Evolutionary conservation across 1,140 invertebrate species (phyloP), one percentile per base, ranked within the genome.

Genomic region (Danaus plexippus): DNA sequence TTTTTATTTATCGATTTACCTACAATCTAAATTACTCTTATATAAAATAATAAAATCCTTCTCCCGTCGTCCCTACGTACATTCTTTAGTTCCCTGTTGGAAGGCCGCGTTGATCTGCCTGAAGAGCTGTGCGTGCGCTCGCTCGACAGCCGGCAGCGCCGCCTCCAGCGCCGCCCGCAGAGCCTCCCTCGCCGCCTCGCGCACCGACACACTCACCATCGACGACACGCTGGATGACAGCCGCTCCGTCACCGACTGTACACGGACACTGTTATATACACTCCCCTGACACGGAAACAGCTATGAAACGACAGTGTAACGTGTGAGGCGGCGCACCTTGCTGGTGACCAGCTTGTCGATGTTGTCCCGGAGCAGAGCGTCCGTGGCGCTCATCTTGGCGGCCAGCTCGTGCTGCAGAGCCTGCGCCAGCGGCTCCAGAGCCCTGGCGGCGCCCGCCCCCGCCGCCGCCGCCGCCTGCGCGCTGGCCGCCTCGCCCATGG

Each of bases 51-150:
- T 32, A 6, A 32, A 0, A 8, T 32, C 2, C 22, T 4, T 6
- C 22, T 32, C 22, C 5, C 22, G 22, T 32, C 22, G 4, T 32
- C 5, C 7, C 5, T 13, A 89, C 93, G 92, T 89, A 97, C 96
- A 97, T 87, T 98, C 95, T 73, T 92, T 92, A 4, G 95, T 95
- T 62, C 96, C 96, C 63, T 89, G 90, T 44, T 92, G 90, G 79
- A 98, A 98, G 3, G 92, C 90, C 11, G 95, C 92, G 75, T 97
- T 95, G 2, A 98, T 90, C 88, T 98, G 96, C 41, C 91, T 88
- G 71, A 97, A 97, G 89, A 98, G 94, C 66, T 91, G 91, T 66
- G 93, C 91, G 68, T 93, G 94, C 45, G 94, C 91, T 77, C 93
- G 93, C 76, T 97, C 95, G 89, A 96, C 94, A 10, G 91, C 90